Conservation (phyloP, 1,140 invertebrate genomes). For the Cyclina sinensis region DNA sequence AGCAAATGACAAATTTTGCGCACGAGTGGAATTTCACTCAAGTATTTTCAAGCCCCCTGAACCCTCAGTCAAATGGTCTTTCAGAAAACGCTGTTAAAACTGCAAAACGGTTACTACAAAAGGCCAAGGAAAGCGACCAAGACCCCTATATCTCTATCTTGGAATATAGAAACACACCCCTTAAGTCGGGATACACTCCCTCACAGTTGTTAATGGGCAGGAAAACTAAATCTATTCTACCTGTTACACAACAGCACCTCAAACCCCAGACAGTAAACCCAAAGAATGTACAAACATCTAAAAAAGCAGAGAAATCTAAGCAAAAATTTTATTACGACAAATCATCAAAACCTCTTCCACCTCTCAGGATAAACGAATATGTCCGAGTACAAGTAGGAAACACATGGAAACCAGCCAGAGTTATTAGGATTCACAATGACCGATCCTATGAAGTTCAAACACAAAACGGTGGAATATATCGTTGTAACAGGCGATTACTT, state of each 20-base stretch:
- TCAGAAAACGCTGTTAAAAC: constrained; percentile 66
- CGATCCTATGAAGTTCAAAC: constrained; percentile 40
- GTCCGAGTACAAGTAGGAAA: neutral
- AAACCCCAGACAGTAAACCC: no score
- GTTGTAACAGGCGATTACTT: neutral
- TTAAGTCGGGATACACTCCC: constrained; percentile 46
- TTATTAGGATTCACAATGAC: neutral
- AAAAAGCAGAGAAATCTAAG: neutral
- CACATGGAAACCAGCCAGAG: neutral
- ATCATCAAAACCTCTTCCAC: neutral
- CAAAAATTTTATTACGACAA: neutral
- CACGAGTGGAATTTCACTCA: constrained; percentile 67
- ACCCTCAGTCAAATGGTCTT: constrained; percentile 61
- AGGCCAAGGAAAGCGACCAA: constrained; percentile 18
- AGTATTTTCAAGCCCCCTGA: constrained; percentile 46
- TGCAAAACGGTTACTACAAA: constrained; percentile 53
- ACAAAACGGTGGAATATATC: neutral
- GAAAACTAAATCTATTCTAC: constrained; percentile 55
- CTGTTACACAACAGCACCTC: neutral
- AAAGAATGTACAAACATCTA: neutral
- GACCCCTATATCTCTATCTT: constrained; percentile 67
- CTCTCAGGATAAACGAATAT: neutral
- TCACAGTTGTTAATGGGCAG: constrained; percentile 65
- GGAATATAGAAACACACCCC: constrained; percentile 64
- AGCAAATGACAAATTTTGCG: constrained; percentile 54